Conservation (phyloP, 2,113 vertebrate species). For the Lagopus leucura region DNA sequence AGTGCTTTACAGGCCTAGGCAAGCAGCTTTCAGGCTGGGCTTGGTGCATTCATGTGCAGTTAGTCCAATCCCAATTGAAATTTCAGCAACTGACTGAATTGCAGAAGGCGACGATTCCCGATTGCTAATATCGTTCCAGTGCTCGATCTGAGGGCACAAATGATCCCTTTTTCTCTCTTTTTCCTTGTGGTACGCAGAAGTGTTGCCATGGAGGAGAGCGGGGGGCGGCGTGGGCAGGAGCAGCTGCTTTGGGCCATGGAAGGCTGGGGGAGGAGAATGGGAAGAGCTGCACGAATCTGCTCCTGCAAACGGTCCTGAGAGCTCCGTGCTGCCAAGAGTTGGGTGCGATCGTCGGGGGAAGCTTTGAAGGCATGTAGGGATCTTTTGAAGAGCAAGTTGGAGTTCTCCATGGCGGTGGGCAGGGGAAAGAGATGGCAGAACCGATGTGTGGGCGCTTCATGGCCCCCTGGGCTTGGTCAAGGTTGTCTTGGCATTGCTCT, state of each 20-base stretch:
- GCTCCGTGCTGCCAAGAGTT: neutral
- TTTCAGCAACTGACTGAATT: rapidly evolving
- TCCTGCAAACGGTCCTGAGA: neutral
- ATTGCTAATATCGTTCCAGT: neutral
- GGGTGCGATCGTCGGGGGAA: rapidly evolving
- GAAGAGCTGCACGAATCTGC: neutral
- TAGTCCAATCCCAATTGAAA: neutral
- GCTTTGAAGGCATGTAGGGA: rapidly evolving
- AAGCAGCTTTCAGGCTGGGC: neutral
- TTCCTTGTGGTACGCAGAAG: neutral
- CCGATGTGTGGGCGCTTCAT: rapidly evolving
- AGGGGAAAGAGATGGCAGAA: neutral
- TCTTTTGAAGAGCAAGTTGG: rapidly evolving
- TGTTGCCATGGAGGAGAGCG: conserved; percentile 65
- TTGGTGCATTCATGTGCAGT: neutral
- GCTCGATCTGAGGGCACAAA: neutral
- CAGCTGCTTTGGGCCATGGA: conserved; percentile 19
- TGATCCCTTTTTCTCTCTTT: rapidly evolving
- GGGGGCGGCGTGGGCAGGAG: conserved; percentile 45
- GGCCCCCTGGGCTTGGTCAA: neutral
- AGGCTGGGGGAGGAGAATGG: neutral
- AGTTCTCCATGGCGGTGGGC: rapidly evolving
- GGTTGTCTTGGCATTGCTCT: neutral
- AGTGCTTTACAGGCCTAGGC: neutral
- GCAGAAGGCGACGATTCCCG: neutral